Evolutionary conservation across 2,888 invertebrate genomes (phyloP), one percentile per base, ranked within the genome.

Genomic region (Caenorhabditis sulstoni): DNA sequence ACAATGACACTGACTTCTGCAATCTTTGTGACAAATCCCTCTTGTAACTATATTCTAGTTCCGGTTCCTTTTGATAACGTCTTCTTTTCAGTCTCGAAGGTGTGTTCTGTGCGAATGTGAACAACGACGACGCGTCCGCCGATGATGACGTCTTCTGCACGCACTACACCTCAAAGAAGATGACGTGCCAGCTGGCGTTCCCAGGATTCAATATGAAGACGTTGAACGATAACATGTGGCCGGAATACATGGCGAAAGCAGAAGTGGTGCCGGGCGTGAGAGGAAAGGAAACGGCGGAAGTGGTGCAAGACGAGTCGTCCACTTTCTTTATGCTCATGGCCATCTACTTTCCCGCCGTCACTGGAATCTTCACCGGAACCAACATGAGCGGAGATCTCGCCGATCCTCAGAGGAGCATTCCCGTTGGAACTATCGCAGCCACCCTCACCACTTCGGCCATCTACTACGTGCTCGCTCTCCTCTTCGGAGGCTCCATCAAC

Each of bases 271-370:
- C 88, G 2, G 85, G 86, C 7, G 81, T 77, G 39, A 58, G 71
- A 50, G 89, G 87, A 37, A 85, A 88, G 59, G 67, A 80, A 37
- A 65, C 76, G 2, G 75, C 78, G 7, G 88, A 91, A 91, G 95
- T 96, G 91, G 82, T 83, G 35, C 88, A 85, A 86, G 94, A 99
- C 91, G 93, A 96, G 66, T 94, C 96, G 2, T 96, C 97, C 3
- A 93, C 95, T 0, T 98, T 99, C 91, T 97, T 97, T 64, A 94
- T 99, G 86, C 93, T 99, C 29, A 95, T 99, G 87, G 98, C 97
- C 87, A 99, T 99, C 89, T 99, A 98, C 93, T 99, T 99, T 92
- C 99, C 99, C n/a, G 98, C 98, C 18, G 97, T 97, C 50, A 99
- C 99, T 87, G 98, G 95, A 90, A 99, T 99, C 84, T 97, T 99